Percentiles rank a stretch among this genome's conserved stretches.
phyloP scores from a whole-genome alignment of 2,888 invertebrate species.

The Malacosoma neustria region DNA sequence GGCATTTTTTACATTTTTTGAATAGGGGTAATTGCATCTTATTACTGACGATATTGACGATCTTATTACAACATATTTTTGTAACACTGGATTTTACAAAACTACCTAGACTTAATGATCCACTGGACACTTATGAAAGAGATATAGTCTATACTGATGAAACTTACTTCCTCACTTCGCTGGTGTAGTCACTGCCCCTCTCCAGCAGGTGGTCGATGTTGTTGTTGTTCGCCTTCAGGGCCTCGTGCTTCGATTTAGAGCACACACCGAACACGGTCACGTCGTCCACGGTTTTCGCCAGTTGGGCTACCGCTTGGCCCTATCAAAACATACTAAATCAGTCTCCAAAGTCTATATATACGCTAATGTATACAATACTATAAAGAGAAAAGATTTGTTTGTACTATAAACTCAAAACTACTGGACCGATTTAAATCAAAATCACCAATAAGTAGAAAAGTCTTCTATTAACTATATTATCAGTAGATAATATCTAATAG shows the following conservation, averaged over 20 bases:
- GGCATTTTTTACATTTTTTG: neutral
- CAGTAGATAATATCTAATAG: no score
- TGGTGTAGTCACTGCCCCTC: conserved; percentile 86
- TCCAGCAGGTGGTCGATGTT: conserved; percentile 87
- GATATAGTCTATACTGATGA: no score
- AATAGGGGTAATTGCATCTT: neutral
- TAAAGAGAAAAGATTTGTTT: no score
- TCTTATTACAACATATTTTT: neutral
- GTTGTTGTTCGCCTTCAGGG: conserved; percentile 80
- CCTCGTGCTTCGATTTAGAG: conserved; percentile 88
- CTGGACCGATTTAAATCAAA: no score
- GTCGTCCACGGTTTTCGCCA: conserved; percentile 86
- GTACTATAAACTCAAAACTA: no score
- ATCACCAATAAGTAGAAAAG: no score
- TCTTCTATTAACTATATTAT: no score
- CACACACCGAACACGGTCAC: conserved; percentile 90
- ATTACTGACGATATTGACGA: neutral
- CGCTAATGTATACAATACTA: no score
- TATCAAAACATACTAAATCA: no score
- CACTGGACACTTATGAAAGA: no score
- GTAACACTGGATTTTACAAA: neutral
- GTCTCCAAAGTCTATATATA: no score
- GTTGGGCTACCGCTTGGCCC: conserved; percentile 90
- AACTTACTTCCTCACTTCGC: conserved; percentile 89
- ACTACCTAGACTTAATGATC: neutral